Evolutionary conservation across 2,113 vertebrate species (phyloP), one percentile per base, ranked within the genome.

Genomic region (Chamaetylas fuelleborni): DNA sequence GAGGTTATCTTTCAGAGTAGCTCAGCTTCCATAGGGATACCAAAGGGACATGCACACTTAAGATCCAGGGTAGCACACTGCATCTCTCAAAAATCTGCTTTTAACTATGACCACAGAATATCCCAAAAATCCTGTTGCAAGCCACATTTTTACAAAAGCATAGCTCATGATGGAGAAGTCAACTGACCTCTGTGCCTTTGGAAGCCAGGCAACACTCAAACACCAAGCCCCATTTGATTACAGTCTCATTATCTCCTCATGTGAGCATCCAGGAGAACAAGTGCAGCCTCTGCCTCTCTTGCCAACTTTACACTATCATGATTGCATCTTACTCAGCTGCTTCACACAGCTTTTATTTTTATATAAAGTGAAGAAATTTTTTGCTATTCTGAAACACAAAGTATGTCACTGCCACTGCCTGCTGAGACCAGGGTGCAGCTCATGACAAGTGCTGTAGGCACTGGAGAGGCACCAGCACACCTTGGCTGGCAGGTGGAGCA

Each of bases 391-490:
- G 54, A 71, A 73, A 28, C 40, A 42, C 12, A 22, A 92, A 91
- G 16, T 18, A 19, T 29, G 29, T 43, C 92, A 69, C 2, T 0
- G 57, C 13, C 24, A 40, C 61, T 86, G 62, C 42, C 47, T 54
- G 61, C 56, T 81, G 69, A 73, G 47, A 71, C 17, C 33, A 36
- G 17, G 29, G 26, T 17, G 23, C 42, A 79, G 83, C 50, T 53
- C 40, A 38, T 0, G 2, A 29, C 56, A 48, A 76, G n/a, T 0
- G 0, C n/a, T 2, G 1, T 2, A 26, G n/a, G 64, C 38, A 18
- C 29, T n/a, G 13, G 24, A n/a, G 38, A 71, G 34, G 36, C 34
- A 50, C 26, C 54, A 80, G 42, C 26, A 42, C 22, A 66, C 18
- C 38, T 45, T 4, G 9, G 31, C 36, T 84, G 48, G 22, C 31